Evolutionary conservation across 1,140 invertebrate species (phyloP), one percentile per base, ranked within the genome.

Genomic region (Goniozus legneri): DNA sequence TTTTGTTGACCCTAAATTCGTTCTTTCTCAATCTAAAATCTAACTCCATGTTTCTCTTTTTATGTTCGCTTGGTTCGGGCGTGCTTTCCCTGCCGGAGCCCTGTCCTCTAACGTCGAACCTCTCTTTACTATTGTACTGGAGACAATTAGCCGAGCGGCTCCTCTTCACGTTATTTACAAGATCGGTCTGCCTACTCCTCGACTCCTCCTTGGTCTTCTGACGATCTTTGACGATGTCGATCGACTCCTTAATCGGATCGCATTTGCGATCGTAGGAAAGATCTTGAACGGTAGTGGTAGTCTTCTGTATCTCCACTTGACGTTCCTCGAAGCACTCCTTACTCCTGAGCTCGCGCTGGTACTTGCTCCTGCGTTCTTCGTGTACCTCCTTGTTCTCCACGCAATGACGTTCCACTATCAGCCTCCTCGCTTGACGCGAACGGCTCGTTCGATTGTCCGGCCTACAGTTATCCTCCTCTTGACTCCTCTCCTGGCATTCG

Each of bases 41-140:
- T 12, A 27, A 36, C 14, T 64, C 58, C 31, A 57, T 56, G 7
- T 59, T 52, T 16, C 50, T 55, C 3, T 50, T 36, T 19, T 51
- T 49, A 13, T 42, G 12, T 20, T 48, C 44, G 24, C 15, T 50
- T 45, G 16, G 50, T 37, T 64, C 59, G 1, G 68, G 65, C 7
- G 80, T 82, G 7, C 80, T 82, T 58, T 83, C 81, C 54, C 81
- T 81, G 1, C 81, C 81, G 8, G 80, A 82, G 2, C 77, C 78
- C 56, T 80, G 78, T 32, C 77, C 77, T 64, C 79, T 70, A 42
- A 42, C 49, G 19, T 54, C 45, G 15, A 40, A 41, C 31, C 43
- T 50, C 6, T 61, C 42, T 21, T 54, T 54, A 18, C 30, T 16
- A 8, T 15, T 46, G 27, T 49, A 37, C 14, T 46, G 35, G 19